A percentile compares a stretch with the other conserved stretches of the same genome.
Conservation (phyloP, 1,140 invertebrate species). For the Drosophila leontia region DNA sequence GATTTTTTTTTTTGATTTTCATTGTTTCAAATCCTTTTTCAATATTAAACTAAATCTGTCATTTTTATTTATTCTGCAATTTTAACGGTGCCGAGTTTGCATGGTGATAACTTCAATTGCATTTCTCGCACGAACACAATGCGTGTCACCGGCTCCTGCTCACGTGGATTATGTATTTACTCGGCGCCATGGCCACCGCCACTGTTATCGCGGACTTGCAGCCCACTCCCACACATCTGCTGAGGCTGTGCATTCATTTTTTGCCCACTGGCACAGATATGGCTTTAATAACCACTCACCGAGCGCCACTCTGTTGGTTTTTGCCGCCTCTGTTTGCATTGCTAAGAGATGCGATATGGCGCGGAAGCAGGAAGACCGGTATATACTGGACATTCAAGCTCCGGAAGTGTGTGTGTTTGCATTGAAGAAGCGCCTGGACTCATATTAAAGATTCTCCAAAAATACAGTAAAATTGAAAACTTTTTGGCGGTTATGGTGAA, state of each 20-base stretch:
- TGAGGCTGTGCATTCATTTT: conserved; percentile 27
- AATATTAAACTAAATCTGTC: background rate
- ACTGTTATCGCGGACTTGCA: conserved; percentile 40
- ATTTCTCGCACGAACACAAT: conserved; percentile 6
- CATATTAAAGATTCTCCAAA: background rate
- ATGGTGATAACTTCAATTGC: background rate
- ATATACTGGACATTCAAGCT: conserved; percentile 21
- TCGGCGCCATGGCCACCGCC: conserved; percentile 39
- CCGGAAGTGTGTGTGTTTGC: conserved; percentile 1
- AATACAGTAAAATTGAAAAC: conserved; percentile 4
- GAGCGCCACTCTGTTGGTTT: conserved; percentile 68
- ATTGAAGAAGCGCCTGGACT: conserved; percentile 15
- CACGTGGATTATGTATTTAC: conserved; percentile 77
- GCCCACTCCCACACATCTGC: conserved; percentile 37
- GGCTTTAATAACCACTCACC: conserved; percentile 69
- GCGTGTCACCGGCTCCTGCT: conserved; percentile 16
- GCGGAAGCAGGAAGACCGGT: conserved; percentile 10
- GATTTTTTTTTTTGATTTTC: background rate
- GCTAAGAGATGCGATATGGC: conserved; percentile 31
- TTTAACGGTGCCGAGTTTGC: background rate
- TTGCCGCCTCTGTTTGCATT: conserved; percentile 62
- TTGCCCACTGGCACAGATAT: conserved; percentile 67
- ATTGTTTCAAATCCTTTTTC: background rate
- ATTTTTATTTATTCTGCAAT: background rate
- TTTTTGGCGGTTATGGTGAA: background rate